Conservation (phyloP, 2,113 vertebrate genomes). For the Isurus oxyrinchus region DNA sequence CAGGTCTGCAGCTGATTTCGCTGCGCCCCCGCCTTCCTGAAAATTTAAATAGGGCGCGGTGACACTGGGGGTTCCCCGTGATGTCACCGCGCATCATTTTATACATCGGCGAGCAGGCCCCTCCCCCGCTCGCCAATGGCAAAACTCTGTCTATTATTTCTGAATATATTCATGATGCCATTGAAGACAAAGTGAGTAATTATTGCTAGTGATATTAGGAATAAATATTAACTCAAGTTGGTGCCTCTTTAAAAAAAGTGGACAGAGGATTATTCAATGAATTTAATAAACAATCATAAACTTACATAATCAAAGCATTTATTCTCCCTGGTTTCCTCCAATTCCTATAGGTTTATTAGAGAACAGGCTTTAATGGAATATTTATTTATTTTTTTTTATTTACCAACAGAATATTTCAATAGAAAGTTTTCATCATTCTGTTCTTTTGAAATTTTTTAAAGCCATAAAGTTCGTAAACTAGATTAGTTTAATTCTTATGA, state of each 20-base stretch:
- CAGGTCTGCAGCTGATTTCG: too few species aligned
- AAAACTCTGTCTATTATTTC: neutral
- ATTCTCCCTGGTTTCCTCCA: neutral
- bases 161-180: neutral
- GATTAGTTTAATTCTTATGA: neutral
- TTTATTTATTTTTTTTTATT: too few species aligned
- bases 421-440: neutral
- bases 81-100: too few species aligned
- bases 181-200: neutral
- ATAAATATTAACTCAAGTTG: neutral
- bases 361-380: neutral
- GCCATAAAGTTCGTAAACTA: neutral
- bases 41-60: too few species aligned
- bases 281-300: neutral
- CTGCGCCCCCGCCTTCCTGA: too few species aligned
- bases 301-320: neutral
- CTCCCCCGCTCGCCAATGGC: too few species aligned
- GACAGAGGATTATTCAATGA: neutral
- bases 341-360: neutral
- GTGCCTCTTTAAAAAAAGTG: neutral
- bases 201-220: neutral
- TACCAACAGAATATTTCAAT: neutral
- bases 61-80: too few species aligned
- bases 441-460: neutral
- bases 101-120: too few species aligned